A percentile compares a stretch with the other conserved stretches of the same genome.
Evolutionary conservation across 2,113 vertebrate genomes (phyloP).

Genomic region (Shinisaurus crocodilurus): DNA sequence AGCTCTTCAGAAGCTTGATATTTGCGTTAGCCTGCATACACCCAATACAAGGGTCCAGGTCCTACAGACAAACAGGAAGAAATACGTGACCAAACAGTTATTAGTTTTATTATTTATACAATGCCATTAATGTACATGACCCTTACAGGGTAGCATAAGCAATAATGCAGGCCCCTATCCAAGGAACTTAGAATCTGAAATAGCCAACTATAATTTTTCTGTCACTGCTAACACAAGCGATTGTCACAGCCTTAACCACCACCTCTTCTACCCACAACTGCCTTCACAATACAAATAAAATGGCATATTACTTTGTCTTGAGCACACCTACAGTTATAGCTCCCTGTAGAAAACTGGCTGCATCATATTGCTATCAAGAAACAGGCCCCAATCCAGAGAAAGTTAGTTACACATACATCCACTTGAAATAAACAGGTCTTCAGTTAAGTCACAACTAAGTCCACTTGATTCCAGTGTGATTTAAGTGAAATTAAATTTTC

Average conservation of each 20-base stretch:
- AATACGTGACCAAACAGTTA: neutral
- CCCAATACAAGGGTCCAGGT: conserved; percentile 90
- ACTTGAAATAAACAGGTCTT: neutral
- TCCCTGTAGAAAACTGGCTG: neutral
- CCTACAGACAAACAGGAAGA: conserved; percentile 73
- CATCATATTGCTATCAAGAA: neutral
- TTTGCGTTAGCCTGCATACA: conserved; percentile 91
- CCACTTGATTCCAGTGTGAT: neutral
- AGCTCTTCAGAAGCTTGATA: conserved; percentile 88
- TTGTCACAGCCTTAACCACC: neutral
- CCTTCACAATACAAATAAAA: neutral
- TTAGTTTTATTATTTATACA: neutral
- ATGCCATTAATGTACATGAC: neutral
- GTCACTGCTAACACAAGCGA: neutral
- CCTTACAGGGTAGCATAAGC: neutral
- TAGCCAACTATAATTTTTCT: neutral
- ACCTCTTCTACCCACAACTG: neutral
- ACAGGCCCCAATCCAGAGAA: neutral
- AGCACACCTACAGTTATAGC: neutral
- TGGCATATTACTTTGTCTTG: neutral
- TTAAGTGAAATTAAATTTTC: neutral
- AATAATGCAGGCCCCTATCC: neutral
- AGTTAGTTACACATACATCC: no score
- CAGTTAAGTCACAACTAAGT: neutral
- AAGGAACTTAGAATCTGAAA: neutral